Conservation (phyloP, 1,140 invertebrate genomes). For the Eufriesea mexicana region DNA sequence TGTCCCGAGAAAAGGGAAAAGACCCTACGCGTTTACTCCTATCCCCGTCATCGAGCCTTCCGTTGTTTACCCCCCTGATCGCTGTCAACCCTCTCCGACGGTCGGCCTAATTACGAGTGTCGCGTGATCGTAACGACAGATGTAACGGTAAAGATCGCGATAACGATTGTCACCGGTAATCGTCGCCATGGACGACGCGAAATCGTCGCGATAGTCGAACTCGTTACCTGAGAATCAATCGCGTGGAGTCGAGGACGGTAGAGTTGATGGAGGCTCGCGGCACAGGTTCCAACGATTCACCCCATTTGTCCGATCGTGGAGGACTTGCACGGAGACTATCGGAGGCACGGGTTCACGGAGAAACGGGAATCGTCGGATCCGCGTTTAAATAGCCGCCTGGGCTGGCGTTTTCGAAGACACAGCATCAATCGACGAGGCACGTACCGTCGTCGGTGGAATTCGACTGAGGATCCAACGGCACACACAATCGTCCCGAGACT, state of each 20-base stretch:
- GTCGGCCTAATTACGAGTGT: no score
- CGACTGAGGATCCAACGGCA: slow-evolving; percentile 46
- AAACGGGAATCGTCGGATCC: background rate
- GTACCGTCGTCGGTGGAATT: slow-evolving; percentile 53
- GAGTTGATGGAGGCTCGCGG: background rate
- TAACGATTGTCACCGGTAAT: no score
- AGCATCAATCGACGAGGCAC: slow-evolving; percentile 46
- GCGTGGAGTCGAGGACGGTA: no score
- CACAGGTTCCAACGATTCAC: background rate
- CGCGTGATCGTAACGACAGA: no score
- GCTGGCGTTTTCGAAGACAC: slow-evolving; percentile 24
- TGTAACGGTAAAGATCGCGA: no score
- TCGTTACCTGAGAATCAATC: slow-evolving; percentile 34
- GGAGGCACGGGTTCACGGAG: background rate
- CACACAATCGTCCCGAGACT: slow-evolving; percentile 45
- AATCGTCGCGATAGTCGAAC: background rate
- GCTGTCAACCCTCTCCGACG: no score
- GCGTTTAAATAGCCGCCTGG: slow-evolving; percentile 28
- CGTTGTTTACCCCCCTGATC: no score
- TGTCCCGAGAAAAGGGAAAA: no score
- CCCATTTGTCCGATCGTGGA: slow-evolving; percentile 4
- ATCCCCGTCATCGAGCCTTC: no score
- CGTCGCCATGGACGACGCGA: no score
- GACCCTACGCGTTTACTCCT: no score
- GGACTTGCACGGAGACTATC: background rate